Base-by-base conservation (phyloP, 2,797 vertebrate species). In the Cyclopterus lumpus region DNA sequence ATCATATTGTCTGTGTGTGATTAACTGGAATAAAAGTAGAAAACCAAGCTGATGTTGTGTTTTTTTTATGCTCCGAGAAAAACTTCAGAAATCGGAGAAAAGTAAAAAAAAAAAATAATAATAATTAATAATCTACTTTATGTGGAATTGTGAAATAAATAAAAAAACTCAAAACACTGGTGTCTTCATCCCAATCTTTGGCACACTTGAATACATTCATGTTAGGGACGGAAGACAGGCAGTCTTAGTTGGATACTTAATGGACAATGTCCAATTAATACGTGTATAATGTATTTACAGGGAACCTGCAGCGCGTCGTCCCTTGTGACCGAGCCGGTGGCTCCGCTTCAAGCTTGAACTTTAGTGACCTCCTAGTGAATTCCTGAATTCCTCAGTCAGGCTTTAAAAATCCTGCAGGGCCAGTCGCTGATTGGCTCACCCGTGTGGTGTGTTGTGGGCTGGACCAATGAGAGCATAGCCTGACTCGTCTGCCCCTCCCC, bases 371-470 rank as follows among this genome's bases (percentile, higher is more conserved):
- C 74, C 4, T 26, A 28, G 26, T 12, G 3, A 62, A 40, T 14
- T 40, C 38, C 14, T 40, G 10, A 28, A 90, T 88, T 90, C 88
- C 86, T 88, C 86, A 79, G 58, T n/a, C 79, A 66, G 44, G 42
- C 80, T 75, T 84, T 69, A 75, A 84, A 86, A 77, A 51, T 46
- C 68, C 67, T 74, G 53, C 16, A 15, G 16, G 8, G 49, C 54
- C 51, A 58, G 53, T 46, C 22, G 74, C 24, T 64, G 36, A 95
- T 95, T 95, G 95, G 95, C 76, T 57, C 8, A 73, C 5, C 0
- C 10, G 0, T 68, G 90, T 95, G 95, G 95, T 95, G 93, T 95
- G 95, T 94, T 95, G 88, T 87, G 80, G 88, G 88, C 57, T 86
- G 68, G 90, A 89, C 95, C 94, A 95, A 89, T 94, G 70, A 87